A percentile compares a stretch with the other conserved stretches of the same genome.
Conservation (phyloP, 2,113 vertebrate genomes). For the Bothrops jararaca region DNA sequence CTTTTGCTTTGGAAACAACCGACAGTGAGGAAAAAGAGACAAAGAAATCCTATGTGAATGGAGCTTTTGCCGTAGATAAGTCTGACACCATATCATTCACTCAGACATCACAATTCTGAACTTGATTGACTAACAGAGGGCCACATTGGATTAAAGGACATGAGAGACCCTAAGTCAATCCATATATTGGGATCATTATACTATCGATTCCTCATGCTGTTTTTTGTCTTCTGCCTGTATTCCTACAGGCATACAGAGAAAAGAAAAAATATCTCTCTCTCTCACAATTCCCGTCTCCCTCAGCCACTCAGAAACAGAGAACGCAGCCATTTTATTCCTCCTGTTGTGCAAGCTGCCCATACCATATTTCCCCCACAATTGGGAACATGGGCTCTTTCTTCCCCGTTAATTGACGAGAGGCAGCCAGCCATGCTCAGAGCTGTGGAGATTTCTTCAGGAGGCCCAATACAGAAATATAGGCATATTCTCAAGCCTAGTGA, state of each 20-base stretch:
- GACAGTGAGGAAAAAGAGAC: conserved; percentile 80
- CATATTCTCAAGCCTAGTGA: not conserved
- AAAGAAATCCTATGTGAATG: conserved; percentile 93
- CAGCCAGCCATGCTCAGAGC: not conserved
- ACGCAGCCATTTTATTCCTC: not conserved
- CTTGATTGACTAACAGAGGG: conserved; percentile 18
- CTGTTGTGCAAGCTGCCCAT: not conserved
- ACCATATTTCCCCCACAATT: not conserved
- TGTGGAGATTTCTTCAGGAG: not conserved
- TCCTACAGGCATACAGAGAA: not conserved
- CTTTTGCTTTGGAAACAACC: conserved; percentile 86
- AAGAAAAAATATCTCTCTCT: too few relatives aligned
- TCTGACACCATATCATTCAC: conserved; percentile 93
- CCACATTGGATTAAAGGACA: conserved; percentile 11
- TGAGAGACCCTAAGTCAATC: not conserved
- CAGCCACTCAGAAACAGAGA: not conserved
- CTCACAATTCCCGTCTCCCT: not conserved
- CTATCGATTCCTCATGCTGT: not conserved
- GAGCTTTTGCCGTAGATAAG: conserved; percentile 93
- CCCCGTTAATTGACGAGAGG: not conserved
- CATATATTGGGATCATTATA: not conserved
- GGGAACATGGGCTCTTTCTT: not conserved
- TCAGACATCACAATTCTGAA: conserved; percentile 95
- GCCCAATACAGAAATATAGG: not conserved
- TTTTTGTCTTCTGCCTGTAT: conserved; percentile 9